Evolutionary conservation across 2,797 vertebrate species (phyloP), one percentile per base, ranked within the genome.

Genomic region (Crenichthys baileyi): DNA sequence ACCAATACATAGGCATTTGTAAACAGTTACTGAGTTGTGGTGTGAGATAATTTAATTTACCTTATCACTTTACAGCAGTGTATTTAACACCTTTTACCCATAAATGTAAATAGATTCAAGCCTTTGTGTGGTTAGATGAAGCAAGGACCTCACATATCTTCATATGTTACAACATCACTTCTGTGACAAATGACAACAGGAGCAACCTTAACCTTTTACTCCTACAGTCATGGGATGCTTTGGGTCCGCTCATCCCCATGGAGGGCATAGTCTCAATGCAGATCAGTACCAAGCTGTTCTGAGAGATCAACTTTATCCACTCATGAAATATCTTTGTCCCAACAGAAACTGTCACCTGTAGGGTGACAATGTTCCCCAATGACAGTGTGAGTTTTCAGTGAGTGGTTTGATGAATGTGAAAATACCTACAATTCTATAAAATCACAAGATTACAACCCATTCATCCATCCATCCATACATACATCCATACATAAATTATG

Each of bases 1-100:
- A 73, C 31, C 77, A 79, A 72, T 73, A 80, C 31, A 16, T 61
- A 68, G 53, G 60, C 70, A 51, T 53, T 50, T 39, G 51, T 67
- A 72, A 56, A 81, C 78, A 77, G 75, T 86, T 50, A 80, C 0
- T 0, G 72, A 70, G 75, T 78, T 75, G 72, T 50, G 72, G 46
- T 39, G 31, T 22, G 48, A 79, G 26, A 79, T 36, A 53, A 74
- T 75, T 60, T 48, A 44, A 85, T 56, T 39, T 73, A 53, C 73
- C n/a, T 63, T 29, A 63, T 73, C 6, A 68, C 24, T 68, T 79
- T 73, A 67, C 48, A 15, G 74, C 18, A 4, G 50, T 73, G 53
- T 65, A 80, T 11, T 75, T 74, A 36, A 85, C 61, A 53, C 70
- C 36, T 61, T 36, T 73, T n/a, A 70, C 61, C 46, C 76, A 50